These are phyloP conservation scores for Tetramorium alpestre DNA, from an alignment of 1,140 invertebrate species.

Conservation along the genomic window DNA sequence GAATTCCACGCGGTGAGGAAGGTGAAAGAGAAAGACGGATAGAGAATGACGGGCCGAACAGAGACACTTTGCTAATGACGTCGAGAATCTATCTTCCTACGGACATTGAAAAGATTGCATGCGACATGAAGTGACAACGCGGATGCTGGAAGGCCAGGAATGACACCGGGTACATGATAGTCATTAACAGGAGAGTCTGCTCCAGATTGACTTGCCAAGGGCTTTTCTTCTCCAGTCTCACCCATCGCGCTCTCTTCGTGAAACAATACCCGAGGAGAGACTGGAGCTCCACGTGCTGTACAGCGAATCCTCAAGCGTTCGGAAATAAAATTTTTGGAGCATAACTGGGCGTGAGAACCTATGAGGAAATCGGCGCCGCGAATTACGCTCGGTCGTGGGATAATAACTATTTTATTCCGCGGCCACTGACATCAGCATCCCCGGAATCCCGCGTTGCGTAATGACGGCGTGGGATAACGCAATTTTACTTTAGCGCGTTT, in stretches of 20 bases:
- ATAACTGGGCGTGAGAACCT: slow-evolving; percentile 14
- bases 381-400: slow-evolving; percentile 33
- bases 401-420: slow-evolving; percentile 41
- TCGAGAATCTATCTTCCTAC: slow-evolving; percentile 68
- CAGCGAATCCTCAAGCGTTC: background rate
- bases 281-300: background rate
- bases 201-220: slow-evolving; percentile 60
- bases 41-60: slow-evolving; percentile 38
- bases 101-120: slow-evolving; percentile 67
- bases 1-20: slow-evolving; percentile 58
- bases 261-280: slow-evolving; percentile 37
- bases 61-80: slow-evolving; percentile 69
- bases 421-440: slow-evolving; percentile 9
- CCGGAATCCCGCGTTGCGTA: slow-evolving; percentile 36
- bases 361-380: slow-evolving; percentile 1
- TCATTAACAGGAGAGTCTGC: slow-evolving; percentile 70
- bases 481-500: slow-evolving; percentile 20
- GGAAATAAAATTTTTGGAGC: slow-evolving; percentile 4
- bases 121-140: slow-evolving; percentile 52
- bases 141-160: slow-evolving; percentile 48
- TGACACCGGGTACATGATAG: slow-evolving; percentile 74
- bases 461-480: slow-evolving; percentile 43
- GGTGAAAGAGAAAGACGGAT: slow-evolving; percentile 52
- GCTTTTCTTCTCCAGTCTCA: slow-evolving; percentile 9
- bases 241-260: background rate